A percentile compares a stretch with the other conserved stretches of the same genome.
Evolutionary conservation across 2,888 invertebrate species (phyloP).

Genomic region (Acanthosepion esculentum): DNA sequence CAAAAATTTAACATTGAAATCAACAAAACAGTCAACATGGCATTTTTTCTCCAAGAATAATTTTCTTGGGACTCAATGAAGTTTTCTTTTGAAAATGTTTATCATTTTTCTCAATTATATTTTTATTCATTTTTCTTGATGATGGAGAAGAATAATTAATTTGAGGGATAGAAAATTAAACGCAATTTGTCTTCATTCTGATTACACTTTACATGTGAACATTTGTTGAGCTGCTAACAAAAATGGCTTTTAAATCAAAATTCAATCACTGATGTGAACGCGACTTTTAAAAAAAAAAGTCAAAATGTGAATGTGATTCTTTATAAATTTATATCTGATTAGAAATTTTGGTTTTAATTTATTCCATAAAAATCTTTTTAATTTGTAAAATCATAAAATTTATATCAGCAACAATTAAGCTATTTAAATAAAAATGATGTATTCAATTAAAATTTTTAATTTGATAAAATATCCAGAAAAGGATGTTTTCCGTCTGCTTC

Average conservation of each 20-base stretch:
- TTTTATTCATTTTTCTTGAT: background rate
- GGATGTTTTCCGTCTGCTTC: background rate
- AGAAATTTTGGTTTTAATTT: background rate
- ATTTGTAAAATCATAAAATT: background rate
- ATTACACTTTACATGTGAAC: background rate
- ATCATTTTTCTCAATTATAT: background rate
- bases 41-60: background rate
- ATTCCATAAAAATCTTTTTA: background rate
- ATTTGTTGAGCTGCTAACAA: background rate
- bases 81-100: background rate
- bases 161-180: background rate
- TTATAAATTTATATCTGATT: background rate
- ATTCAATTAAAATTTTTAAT: background rate
- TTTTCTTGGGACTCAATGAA: background rate
- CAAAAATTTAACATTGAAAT: too few species aligned
- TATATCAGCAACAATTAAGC: background rate
- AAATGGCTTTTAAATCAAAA: background rate
- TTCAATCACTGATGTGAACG: background rate
- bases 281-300: background rate
- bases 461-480: background rate
- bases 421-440: background rate
- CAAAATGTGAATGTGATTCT: background rate
- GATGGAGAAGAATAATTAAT: background rate
- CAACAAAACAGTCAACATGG: too few species aligned
- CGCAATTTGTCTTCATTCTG: background rate